A percentile compares a stretch with the other conserved stretches of the same genome.
Evolutionary conservation across 1,140 invertebrate genomes (phyloP).

Genomic region (Bathynomus jamesi): DNA sequence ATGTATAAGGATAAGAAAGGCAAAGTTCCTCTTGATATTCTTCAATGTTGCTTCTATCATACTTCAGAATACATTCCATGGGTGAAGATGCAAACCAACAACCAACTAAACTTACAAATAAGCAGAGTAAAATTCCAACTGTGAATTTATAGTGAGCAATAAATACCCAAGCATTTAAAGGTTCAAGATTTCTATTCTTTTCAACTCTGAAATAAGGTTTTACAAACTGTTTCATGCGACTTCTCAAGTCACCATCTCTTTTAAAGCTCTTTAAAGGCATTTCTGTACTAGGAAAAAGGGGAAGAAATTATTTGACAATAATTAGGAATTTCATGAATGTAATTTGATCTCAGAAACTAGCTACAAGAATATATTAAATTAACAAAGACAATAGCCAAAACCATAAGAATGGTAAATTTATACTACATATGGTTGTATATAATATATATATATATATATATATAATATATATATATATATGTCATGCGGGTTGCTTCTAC

Average conservation of each 20-base stretch:
- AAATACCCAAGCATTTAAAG: background rate
- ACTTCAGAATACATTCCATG: background rate
- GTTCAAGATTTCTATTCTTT: background rate
- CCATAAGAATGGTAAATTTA: too few species aligned
- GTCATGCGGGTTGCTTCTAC: too few species aligned
- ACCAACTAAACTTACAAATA: background rate
- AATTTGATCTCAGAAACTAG: too few species aligned
- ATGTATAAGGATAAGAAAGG: background rate
- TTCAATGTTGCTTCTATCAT: background rate
- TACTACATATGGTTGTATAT: too few species aligned
- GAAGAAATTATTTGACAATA: too few species aligned
- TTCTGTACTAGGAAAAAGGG: too few species aligned
- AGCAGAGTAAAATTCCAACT: background rate
- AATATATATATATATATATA: too few species aligned
- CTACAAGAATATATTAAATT: too few species aligned
- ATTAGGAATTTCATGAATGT: too few species aligned
- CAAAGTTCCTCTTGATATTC: background rate
- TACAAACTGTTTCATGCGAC: background rate
- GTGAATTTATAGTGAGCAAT: background rate
- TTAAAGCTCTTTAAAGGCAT: too few species aligned
- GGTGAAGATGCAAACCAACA: background rate
- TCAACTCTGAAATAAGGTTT: background rate
- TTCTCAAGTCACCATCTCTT: background rate
- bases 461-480: too few species aligned
- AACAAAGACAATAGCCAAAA: too few species aligned